phyloP scores from a whole-genome alignment of 2,888 invertebrate genomes.

The Phalera bucephala region DNA sequence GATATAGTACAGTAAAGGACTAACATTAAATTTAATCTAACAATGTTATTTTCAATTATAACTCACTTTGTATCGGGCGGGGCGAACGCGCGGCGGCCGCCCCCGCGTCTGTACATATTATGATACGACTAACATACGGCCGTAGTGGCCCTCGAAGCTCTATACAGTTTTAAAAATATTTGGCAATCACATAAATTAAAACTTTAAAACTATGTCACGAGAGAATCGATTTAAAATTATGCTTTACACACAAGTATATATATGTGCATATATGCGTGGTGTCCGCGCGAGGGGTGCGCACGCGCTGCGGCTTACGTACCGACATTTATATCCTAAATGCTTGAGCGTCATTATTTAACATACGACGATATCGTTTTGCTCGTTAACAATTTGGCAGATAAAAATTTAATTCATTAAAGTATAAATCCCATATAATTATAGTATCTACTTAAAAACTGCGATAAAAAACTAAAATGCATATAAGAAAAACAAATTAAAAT shows the following conservation, averaged over 20 bases:
- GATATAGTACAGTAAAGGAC: constrained; percentile 83
- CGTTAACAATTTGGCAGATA: constrained; percentile 79
- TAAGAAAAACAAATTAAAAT: constrained; percentile 76
- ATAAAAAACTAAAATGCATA: constrained; percentile 80
- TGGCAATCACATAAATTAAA: constrained; percentile 82
- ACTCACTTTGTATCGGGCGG: constrained; percentile 70
- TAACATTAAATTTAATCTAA: constrained; percentile 83
- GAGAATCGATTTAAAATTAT: constrained; percentile 81
- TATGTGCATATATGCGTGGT: constrained; percentile 52
- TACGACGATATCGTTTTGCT: constrained; percentile 67
- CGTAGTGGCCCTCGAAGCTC: constrained; percentile 57
- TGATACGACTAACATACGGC: constrained; percentile 58
- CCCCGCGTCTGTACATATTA: constrained; percentile 45
- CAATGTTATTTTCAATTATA: constrained; percentile 82
- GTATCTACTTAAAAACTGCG: constrained; percentile 75
- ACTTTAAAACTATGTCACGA: constrained; percentile 81
- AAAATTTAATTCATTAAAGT: constrained; percentile 75
- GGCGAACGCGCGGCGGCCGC: constrained; percentile 49
- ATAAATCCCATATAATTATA: constrained; percentile 64
- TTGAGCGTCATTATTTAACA: constrained; percentile 77
- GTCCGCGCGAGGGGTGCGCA: constrained; percentile 66
- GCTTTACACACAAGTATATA: constrained; percentile 80
- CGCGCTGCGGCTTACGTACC: constrained; percentile 34
- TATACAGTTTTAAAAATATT: constrained; percentile 79
- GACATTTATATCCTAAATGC: constrained; percentile 70